Evolutionary conservation across 1,140 invertebrate genomes (phyloP), one percentile per base, ranked within the genome.

Genomic region (Octopus sinensis): DNA sequence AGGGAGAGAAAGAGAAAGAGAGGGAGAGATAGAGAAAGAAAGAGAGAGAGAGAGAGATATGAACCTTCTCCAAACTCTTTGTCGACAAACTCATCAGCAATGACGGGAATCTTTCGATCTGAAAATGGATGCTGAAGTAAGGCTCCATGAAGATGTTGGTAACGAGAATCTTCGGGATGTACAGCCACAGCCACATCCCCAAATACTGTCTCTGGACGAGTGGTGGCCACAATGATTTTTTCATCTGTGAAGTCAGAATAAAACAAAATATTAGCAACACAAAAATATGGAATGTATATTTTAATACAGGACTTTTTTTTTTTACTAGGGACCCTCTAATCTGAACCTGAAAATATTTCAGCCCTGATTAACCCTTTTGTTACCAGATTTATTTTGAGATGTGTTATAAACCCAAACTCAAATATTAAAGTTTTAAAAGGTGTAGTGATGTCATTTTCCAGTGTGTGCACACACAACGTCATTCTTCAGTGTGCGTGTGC

Each of bases 101-200:
- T 92, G 84, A 99, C 95, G 0, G 96, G 96, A 81, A 99, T 88
- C 79, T 93, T 93, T 76, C 96, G 92, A 79, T 94, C 91, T 13
- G 93, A 90, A 79, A 91, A 82, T 13, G 90, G 90, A 83, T 91
- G 90, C 7, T 81, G 56, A 0, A 96, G 93, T 85, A 91, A 92
- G 91, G 96, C 96, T 79, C 97, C 97, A 88, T 97, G 93, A 17
- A 99, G 87, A 83, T 92, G 87, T 73, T 84, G 85, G 84, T 92
- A 93, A n/a, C 93, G 91, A 5, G 86, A 73, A 91, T 99, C 97
- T 54, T 96, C 92, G 5, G 98, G 98, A 93, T 99, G 95, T 0
- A 99, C 97, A 76, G 97, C 97, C 30, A 99, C 94, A 12, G 97
- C 98, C 0, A 96, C 96, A 91, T 99, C 98, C 6, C 97, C 98